Percentiles rank a stretch among this genome's conserved stretches.
phyloP scores from a whole-genome alignment of 2,888 invertebrate genomes.

The Sialis lutaria region DNA sequence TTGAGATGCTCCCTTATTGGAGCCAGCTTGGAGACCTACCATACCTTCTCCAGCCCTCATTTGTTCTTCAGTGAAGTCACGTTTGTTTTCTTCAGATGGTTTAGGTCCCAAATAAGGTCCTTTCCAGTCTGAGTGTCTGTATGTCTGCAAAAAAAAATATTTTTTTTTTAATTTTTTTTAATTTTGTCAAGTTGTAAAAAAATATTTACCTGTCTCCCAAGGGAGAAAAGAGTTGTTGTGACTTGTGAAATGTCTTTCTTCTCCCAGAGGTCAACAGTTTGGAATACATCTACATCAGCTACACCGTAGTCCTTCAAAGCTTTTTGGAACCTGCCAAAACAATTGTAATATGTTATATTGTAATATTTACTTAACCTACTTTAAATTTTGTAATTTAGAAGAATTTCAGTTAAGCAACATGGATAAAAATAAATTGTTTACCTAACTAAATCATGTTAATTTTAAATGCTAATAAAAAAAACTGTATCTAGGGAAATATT shows the following conservation, averaged over 20 bases:
- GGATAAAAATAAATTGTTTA: too few species aligned
- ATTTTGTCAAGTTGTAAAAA: neutral
- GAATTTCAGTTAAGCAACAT: neutral
- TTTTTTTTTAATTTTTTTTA: neutral
- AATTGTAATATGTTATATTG: neutral
- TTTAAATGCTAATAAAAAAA: too few species aligned
- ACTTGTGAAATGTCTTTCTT: slow-evolving; percentile 80
- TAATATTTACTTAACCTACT: neutral
- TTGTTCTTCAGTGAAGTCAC: slow-evolving; percentile 86
- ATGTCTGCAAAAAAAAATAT: slow-evolving; percentile 37
- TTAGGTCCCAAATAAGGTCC: slow-evolving; percentile 89
- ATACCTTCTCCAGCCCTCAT: slow-evolving; percentile 74
- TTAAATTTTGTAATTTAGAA: neutral
- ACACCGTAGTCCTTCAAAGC: slow-evolving; percentile 81
- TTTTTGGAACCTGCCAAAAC: slow-evolving; percentile 57
- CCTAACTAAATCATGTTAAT: too few species aligned
- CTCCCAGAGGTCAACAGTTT: slow-evolving; percentile 93
- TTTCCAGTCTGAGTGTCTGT: slow-evolving; percentile 66
- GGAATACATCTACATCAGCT: slow-evolving; percentile 80
- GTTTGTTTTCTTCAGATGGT: slow-evolving; percentile 84
- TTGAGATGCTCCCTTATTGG: slow-evolving; percentile 91
- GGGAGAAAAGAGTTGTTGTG: slow-evolving; percentile 67
- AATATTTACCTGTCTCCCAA: slow-evolving; percentile 55
- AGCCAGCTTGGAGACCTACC: slow-evolving; percentile 89
- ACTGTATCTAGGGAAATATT: too few species aligned